Conservation (phyloP, 2,888 invertebrate genomes). For the Idaea biselata region DNA sequence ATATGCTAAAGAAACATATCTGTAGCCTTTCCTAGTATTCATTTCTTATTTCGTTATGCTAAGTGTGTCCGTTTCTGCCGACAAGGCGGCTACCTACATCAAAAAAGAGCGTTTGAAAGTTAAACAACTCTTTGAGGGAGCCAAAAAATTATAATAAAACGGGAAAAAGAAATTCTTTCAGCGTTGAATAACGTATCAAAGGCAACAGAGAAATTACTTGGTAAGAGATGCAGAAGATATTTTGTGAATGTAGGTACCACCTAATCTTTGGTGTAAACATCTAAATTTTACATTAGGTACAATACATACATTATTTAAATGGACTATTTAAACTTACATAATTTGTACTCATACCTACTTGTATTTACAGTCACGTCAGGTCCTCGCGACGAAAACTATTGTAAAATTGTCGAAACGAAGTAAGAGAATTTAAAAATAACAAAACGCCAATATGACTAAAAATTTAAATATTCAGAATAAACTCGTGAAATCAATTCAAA, state of each 20-base stretch:
- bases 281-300: background rate
- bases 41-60: background rate
- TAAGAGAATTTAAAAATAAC: too few relatives aligned
- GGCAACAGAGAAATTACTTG: constrained; percentile 15
- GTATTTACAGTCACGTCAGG: too few relatives aligned
- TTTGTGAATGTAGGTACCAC: background rate
- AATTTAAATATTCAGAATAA: too few relatives aligned
- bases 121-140: constrained; percentile 4
- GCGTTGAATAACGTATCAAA: constrained; percentile 10
- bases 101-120: constrained; percentile 8
- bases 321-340: too few relatives aligned
- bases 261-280: background rate
- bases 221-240: background rate
- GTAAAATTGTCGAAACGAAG: too few relatives aligned
- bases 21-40: background rate
- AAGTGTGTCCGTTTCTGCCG: background rate
- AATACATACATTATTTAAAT: background rate
- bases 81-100: background rate
- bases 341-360: too few relatives aligned
- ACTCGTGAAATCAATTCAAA: too few relatives aligned
- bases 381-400: too few relatives aligned
- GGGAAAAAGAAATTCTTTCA: constrained; percentile 11
- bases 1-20: background rate
- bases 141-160: constrained; percentile 17
- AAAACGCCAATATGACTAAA: too few relatives aligned